Conservation (phyloP, 2,797 vertebrate genomes). For the Epinephelus awoara region DNA sequence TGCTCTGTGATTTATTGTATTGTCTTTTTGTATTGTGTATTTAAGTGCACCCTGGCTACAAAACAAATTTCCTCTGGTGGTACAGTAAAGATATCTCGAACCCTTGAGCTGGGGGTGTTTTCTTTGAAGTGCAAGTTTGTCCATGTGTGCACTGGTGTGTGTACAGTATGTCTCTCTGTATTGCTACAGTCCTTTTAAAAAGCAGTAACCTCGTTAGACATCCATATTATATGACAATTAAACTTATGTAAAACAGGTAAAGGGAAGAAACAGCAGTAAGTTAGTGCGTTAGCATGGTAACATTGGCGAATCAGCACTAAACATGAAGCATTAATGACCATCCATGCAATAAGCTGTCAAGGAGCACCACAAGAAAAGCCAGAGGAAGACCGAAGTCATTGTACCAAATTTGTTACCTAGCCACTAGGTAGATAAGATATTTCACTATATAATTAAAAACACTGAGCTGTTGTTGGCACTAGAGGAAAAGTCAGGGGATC, state of each 20-base stretch:
- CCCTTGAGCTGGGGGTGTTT: not conserved
- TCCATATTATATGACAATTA: not conserved
- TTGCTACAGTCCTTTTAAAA: not conserved
- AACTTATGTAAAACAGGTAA: not conserved
- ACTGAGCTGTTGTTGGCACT: not conserved
- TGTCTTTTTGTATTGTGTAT: too few species aligned
- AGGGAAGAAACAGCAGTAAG: not conserved
- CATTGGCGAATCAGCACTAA: too few species aligned
- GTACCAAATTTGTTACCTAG: not conserved
- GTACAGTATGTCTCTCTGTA: not conserved
- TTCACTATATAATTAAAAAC: not conserved
- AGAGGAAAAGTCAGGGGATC: not conserved
- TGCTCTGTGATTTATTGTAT: too few species aligned
- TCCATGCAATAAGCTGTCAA: not conserved
- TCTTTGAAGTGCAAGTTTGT: not conserved
- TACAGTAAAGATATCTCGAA: too few species aligned
- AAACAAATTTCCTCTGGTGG: too few species aligned
- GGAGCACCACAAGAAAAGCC: not conserved
- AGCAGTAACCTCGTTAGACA: not conserved
- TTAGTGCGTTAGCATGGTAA: too few species aligned
- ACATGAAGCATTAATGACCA: not conserved
- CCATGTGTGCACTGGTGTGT: constrained; percentile 1
- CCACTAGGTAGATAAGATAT: not conserved
- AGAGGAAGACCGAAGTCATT: not conserved
- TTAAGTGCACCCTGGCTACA: too few species aligned